Conservation (phyloP, 2,888 invertebrate genomes). For the Encarsia formosa region DNA sequence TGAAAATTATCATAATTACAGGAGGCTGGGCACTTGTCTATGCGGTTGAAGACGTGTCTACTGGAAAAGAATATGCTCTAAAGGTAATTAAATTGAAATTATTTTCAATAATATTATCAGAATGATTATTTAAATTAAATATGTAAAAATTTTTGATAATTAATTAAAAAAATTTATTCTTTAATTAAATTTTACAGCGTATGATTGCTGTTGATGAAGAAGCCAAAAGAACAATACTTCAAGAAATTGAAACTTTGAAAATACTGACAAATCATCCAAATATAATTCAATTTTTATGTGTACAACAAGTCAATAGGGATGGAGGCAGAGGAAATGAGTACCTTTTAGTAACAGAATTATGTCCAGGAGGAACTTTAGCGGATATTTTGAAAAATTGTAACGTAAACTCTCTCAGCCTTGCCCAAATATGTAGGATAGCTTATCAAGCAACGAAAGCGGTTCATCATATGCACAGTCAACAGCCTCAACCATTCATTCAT, state of each 20-base stretch:
- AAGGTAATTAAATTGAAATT: constrained; percentile 58
- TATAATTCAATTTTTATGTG: constrained; percentile 85
- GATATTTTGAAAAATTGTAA: constrained; percentile 41
- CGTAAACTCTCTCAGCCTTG: constrained; percentile 58
- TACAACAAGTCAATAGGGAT: constrained; percentile 52
- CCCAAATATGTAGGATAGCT: constrained; percentile 76
- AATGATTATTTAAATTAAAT: not conserved
- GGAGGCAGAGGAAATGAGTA: constrained; percentile 62
- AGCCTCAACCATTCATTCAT: constrained; percentile 84
- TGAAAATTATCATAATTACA: constrained; percentile 49
- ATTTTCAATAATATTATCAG: constrained; percentile 5
- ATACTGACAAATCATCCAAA: constrained; percentile 88
- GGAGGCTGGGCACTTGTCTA: constrained; percentile 96
- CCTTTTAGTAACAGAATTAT: constrained; percentile 87
- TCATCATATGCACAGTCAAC: constrained; percentile 88
- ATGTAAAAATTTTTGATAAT: not conserved
- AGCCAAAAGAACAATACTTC: constrained; percentile 72
- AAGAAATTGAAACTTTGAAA: constrained; percentile 81
- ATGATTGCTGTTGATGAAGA: constrained; percentile 79
- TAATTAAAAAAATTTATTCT: constrained; percentile 22
- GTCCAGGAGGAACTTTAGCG: constrained; percentile 64
- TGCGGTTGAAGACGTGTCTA: constrained; percentile 83
- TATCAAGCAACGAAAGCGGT: constrained; percentile 89
- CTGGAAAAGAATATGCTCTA: constrained; percentile 86
- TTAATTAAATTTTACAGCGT: too few species aligned